These are phyloP conservation scores for Orbicella faveolata DNA, from an alignment of 64 coral and sea anemone genomes.

Conservation along the genomic window DNA sequence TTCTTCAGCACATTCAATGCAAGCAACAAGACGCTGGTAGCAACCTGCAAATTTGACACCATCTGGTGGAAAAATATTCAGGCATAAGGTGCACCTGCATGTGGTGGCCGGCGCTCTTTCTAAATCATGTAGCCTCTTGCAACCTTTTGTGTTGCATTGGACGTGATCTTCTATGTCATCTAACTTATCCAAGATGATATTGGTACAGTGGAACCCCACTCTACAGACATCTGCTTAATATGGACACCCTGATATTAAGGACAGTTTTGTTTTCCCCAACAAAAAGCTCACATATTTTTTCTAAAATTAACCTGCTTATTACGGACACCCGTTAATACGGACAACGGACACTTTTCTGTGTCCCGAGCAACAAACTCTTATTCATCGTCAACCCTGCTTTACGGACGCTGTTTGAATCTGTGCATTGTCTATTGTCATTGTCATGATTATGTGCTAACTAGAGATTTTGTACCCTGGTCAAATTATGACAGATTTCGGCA, in stretches of 20 bases:
- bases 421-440: too few species aligned
- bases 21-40: conserved; percentile 33
- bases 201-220: background rate
- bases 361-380: background rate
- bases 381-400: too few species aligned
- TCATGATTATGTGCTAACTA: too few species aligned
- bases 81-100: conserved; percentile 2
- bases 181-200: conserved; percentile 13
- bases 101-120: conserved; percentile 6
- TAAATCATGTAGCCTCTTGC: conserved; percentile 4
- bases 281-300: background rate
- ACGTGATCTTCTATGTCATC: background rate
- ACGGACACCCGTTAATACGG: conserved; percentile 71
- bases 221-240: too few species aligned
- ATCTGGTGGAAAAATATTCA: conserved; percentile 12
- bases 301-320: conserved; percentile 1
- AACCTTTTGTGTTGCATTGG: background rate
- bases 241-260: too few species aligned
- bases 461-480: too few species aligned
- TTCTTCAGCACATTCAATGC: conserved; percentile 33
- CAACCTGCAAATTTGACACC: conserved; percentile 8
- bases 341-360: conserved; percentile 78
- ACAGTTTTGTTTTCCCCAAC: too few species aligned
- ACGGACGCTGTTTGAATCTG: too few species aligned
- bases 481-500: too few species aligned